phyloP scores from a whole-genome alignment of 2,113 vertebrate species.

The cattle (Bos taurus) region DNA sequence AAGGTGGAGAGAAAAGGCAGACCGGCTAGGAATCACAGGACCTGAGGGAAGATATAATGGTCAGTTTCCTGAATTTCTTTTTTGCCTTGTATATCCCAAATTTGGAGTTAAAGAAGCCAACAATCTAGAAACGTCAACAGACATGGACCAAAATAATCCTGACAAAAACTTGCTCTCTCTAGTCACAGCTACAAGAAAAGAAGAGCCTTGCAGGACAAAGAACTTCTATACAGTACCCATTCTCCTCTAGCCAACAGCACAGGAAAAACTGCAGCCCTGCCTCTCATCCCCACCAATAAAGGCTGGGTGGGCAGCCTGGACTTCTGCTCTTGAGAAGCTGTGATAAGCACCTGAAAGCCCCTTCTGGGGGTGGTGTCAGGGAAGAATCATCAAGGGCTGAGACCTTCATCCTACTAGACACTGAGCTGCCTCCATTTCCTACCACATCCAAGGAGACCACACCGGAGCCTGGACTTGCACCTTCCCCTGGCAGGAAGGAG shows the following conservation, averaged over 20 bases:
- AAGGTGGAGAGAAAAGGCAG: not conserved
- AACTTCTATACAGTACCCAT: not conserved
- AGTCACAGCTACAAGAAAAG: not conserved
- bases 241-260: not conserved
- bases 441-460: not conserved
- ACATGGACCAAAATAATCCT: not conserved
- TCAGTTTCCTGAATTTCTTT: not conserved
- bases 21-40: not conserved
- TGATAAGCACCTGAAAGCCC: not conserved
- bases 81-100: not conserved
- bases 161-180: not conserved
- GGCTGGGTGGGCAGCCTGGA: not conserved
- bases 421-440: not conserved
- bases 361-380: not conserved
- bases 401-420: not conserved
- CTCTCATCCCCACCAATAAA: not conserved
- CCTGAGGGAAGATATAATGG: not conserved
- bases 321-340: not conserved
- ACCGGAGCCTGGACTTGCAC: not conserved
- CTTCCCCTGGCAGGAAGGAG: no score
- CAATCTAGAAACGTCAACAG: not conserved
- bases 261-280: not conserved
- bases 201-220: not conserved
- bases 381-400: not conserved
- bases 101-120: not conserved